Conservation (phyloP, 2,113 vertebrate species). For the Mesoclemmys tuberculata region DNA sequence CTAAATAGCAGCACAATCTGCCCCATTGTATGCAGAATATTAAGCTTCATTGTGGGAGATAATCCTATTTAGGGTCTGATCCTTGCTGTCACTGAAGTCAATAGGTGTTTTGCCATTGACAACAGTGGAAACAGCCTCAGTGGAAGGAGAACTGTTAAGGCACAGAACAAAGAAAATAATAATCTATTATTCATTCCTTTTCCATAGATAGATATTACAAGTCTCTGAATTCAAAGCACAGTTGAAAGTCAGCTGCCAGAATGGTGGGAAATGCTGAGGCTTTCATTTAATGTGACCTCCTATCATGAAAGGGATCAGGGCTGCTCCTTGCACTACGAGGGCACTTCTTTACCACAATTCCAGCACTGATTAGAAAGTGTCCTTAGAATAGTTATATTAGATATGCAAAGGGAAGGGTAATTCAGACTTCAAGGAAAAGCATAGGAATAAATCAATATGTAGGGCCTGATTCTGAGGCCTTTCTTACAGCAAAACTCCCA, state of each 20-base stretch:
- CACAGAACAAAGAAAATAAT: slow-evolving; percentile 70
- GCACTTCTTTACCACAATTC: slow-evolving; percentile 2
- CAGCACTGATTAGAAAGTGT: slow-evolving; percentile 49
- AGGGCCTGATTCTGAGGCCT: background rate
- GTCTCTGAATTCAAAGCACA: slow-evolving; percentile 63
- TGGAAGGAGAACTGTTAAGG: slow-evolving; percentile 68
- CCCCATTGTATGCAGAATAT: background rate
- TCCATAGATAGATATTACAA: slow-evolving; percentile 63
- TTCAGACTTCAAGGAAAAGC: slow-evolving; percentile 51
- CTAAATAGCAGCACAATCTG: background rate
- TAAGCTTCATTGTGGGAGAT: slow-evolving; percentile 38
- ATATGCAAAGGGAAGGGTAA: slow-evolving; percentile 47
- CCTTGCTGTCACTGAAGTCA: background rate
- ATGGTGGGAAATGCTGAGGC: background rate
- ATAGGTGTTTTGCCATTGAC: background rate
- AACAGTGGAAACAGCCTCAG: background rate
- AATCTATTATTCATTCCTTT: slow-evolving; percentile 73
- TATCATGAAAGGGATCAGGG: background rate
- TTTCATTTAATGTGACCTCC: slow-evolving; percentile 64
- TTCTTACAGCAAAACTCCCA: background rate
- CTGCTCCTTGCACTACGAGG: background rate
- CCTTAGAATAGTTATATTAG: slow-evolving; percentile 37
- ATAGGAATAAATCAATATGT: slow-evolving; percentile 65
- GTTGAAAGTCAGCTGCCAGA: slow-evolving; percentile 56
- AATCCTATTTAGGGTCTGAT: slow-evolving; percentile 58